Percentiles rank a stretch among this genome's conserved stretches.
These are phyloP conservation scores for Trididemnum clinides DNA, from an alignment of 23 tunicate species.

Conservation along the genomic window DNA sequence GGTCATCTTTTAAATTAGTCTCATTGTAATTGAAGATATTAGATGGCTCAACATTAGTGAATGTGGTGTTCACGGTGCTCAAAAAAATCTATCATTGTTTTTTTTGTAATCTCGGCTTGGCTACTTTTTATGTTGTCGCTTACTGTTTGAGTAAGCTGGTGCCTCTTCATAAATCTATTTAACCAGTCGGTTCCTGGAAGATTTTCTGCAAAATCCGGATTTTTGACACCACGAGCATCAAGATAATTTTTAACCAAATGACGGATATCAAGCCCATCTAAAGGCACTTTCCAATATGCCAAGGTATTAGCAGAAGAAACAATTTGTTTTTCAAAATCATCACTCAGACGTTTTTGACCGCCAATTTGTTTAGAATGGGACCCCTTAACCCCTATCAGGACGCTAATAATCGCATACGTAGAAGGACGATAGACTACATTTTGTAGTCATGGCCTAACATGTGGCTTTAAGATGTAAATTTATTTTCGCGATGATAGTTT, in stretches of 20 bases:
- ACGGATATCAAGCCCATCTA: slow-evolving; percentile 1
- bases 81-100: not conserved
- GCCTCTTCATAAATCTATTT: not conserved
- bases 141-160: slow-evolving; percentile 7
- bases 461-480: too few species aligned
- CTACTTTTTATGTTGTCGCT: slow-evolving; percentile 25
- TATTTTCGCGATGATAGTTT: too few species aligned
- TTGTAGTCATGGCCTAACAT: too few species aligned
- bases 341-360: slow-evolving; percentile 2
- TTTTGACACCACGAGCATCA: not conserved
- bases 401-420: too few species aligned
- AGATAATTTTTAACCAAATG: slow-evolving; percentile 9
- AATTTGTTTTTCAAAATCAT: slow-evolving; percentile 1
- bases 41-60: not conserved
- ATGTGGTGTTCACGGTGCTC: not conserved
- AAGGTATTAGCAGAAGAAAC: not conserved
- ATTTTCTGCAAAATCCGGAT: not conserved
- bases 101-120: not conserved
- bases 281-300: slow-evolving; percentile 19
- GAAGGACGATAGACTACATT: too few species aligned
- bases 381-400: not conserved
- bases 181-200: slow-evolving; percentile 10
- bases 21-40: not conserved
- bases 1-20: not conserved
- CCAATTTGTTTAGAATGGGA: not conserved